phyloP scores from a whole-genome alignment of 2,888 invertebrate species.

The Drosophila birchii region DNA sequence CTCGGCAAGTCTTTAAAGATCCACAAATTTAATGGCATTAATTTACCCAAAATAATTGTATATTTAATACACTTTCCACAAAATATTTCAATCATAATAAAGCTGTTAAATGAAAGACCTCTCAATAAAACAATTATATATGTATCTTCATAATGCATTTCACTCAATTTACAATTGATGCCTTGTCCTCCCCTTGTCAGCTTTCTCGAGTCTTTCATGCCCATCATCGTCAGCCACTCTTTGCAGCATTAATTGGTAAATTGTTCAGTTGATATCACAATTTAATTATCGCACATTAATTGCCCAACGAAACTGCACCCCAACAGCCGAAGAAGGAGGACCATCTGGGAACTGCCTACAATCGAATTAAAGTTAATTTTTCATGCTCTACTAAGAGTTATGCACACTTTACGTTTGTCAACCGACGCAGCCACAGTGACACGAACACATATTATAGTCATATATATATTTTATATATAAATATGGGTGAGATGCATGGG shows the following conservation, averaged over 20 bases:
- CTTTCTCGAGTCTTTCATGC: background rate
- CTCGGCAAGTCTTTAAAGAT: background rate
- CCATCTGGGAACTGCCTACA: slow-evolving; percentile 41
- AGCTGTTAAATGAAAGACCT: background rate
- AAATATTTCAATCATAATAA: slow-evolving; percentile 4
- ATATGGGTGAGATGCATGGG: slow-evolving; percentile 15
- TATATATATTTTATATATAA: background rate
- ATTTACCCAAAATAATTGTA: background rate
- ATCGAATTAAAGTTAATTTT: slow-evolving; percentile 51
- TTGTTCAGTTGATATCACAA: slow-evolving; percentile 50
- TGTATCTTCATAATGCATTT: slow-evolving; percentile 4
- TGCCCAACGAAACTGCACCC: slow-evolving; percentile 32
- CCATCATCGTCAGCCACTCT: slow-evolving; percentile 29
- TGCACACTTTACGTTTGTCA: slow-evolving; percentile 60
- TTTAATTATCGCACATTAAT: slow-evolving; percentile 51
- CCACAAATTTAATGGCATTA: background rate
- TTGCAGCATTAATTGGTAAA: slow-evolving; percentile 42
- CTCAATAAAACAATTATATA: background rate
- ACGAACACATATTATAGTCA: background rate
- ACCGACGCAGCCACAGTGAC: slow-evolving; percentile 12
- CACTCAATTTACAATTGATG: background rate
- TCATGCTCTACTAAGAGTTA: slow-evolving; percentile 63
- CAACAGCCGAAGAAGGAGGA: slow-evolving; percentile 8
- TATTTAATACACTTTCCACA: background rate
- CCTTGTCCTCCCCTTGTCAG: background rate